These are phyloP conservation scores for Nestor notabilis DNA, from an alignment of 2,113 vertebrate species.

Conservation along the genomic window DNA sequence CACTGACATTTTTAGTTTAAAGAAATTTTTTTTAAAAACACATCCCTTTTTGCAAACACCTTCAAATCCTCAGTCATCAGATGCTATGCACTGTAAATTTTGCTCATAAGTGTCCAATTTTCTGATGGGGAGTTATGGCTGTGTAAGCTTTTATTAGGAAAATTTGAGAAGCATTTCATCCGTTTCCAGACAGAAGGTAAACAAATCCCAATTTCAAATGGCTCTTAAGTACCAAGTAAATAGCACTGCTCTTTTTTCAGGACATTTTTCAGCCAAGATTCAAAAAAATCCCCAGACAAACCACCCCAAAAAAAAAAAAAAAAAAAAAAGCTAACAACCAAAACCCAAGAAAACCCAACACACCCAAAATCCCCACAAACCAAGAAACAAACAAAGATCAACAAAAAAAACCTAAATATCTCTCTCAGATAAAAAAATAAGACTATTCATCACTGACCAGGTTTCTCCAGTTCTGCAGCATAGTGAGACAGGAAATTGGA, in stretches of 20 bases:
- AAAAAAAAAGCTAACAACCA: neutral
- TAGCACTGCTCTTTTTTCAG: neutral
- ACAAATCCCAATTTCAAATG: neutral
- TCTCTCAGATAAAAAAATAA: neutral
- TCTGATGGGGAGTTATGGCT: neutral
- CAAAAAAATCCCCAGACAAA: neutral
- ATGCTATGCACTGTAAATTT: neutral
- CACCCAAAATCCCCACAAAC: neutral
- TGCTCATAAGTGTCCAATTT: neutral
- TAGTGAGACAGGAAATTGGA: neutral
- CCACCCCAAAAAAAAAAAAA: too few species aligned
- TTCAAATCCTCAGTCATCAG: neutral
- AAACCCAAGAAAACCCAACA: fast-evolving
- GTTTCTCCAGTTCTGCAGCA: neutral
- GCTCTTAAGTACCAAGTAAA: neutral
- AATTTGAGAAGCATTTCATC: neutral
- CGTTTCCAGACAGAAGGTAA: neutral
- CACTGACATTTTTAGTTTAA: neutral
- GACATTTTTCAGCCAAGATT: neutral
- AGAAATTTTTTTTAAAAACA: neutral
- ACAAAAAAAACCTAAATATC: neutral
- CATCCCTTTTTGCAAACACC: neutral
- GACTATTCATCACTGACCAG: neutral
- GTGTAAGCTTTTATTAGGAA: neutral
- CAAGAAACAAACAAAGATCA: neutral